phyloP scores from a whole-genome alignment of 1,140 invertebrate species.

The Psix sp. region DNA sequence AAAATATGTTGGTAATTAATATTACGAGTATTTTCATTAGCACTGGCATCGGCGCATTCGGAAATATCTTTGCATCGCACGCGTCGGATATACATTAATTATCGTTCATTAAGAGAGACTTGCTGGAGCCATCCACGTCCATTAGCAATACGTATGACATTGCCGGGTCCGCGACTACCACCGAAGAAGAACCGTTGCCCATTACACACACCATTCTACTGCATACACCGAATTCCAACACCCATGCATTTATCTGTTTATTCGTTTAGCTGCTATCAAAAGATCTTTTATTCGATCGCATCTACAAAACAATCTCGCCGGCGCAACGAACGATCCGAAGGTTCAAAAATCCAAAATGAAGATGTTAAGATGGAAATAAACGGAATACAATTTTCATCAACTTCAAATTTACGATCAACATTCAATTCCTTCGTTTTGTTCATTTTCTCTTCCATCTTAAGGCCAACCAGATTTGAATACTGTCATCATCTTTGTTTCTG shows the following conservation, averaged over 20 bases:
- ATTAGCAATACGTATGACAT: constrained; percentile 52
- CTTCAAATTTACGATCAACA: too few species aligned
- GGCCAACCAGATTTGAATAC: too few species aligned
- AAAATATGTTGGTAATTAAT: constrained; percentile 45
- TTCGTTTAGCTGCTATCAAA: constrained; percentile 48
- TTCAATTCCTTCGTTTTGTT: too few species aligned
- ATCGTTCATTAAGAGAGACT: constrained; percentile 56
- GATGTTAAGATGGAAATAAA: too few species aligned
- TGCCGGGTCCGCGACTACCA: constrained; percentile 25
- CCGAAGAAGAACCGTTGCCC: constrained; percentile 62
- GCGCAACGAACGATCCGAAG: too few species aligned
- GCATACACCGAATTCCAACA: constrained; percentile 64
- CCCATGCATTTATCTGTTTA: constrained; percentile 21
- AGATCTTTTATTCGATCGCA: constrained; percentile 20
- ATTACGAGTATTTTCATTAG: constrained; percentile 50
- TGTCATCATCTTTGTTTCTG: too few species aligned
- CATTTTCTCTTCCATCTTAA: too few species aligned
- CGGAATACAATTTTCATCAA: too few species aligned
- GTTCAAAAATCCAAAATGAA: too few species aligned
- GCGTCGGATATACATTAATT: constrained; percentile 56
- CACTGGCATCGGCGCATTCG: constrained; percentile 34
- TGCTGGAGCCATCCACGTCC: constrained; percentile 41
- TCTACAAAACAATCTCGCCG: constrained; percentile 41
- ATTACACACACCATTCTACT: constrained; percentile 59
- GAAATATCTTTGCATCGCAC: constrained; percentile 46